Evolutionary conservation across 2,113 vertebrate species (phyloP).

Genomic region (Sciurus niger): DNA sequence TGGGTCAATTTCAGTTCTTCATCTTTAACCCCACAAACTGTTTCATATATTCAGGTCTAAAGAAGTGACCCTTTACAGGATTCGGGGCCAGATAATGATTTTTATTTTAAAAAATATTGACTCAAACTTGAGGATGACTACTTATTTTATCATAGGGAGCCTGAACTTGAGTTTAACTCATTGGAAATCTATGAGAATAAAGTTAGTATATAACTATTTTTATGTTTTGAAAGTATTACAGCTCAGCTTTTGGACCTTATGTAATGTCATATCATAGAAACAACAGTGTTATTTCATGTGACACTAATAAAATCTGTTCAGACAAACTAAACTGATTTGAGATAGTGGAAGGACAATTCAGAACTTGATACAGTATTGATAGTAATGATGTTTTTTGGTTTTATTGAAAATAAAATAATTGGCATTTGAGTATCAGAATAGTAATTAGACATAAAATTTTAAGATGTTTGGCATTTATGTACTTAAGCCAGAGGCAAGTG

Average conservation of each 20-base stretch:
- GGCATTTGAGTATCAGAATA: background rate
- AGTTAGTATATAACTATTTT: background rate
- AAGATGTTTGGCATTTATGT: background rate
- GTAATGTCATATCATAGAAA: background rate
- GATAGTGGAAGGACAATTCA: background rate
- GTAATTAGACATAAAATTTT: background rate
- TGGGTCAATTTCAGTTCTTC: background rate
- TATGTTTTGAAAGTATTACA: background rate
- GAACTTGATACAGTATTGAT: background rate
- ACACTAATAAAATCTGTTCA: background rate
- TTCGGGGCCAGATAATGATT: background rate
- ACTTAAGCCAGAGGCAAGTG: background rate
- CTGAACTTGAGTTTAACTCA: too few species aligned
- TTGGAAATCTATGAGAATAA: background rate
- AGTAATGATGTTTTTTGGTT: background rate
- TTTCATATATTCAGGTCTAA: background rate
- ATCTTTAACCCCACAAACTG: background rate
- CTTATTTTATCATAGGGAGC: background rate
- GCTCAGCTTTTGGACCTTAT: background rate
- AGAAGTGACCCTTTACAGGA: background rate
- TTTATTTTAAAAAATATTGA: background rate
- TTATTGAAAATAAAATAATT: background rate
- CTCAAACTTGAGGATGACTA: background rate
- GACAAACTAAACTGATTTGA: background rate
- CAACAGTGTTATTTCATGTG: background rate